Percentiles rank a stretch among this genome's conserved stretches.
phyloP scores from a whole-genome alignment of 2,888 invertebrate genomes.

The Amphiduros pacificus region DNA sequence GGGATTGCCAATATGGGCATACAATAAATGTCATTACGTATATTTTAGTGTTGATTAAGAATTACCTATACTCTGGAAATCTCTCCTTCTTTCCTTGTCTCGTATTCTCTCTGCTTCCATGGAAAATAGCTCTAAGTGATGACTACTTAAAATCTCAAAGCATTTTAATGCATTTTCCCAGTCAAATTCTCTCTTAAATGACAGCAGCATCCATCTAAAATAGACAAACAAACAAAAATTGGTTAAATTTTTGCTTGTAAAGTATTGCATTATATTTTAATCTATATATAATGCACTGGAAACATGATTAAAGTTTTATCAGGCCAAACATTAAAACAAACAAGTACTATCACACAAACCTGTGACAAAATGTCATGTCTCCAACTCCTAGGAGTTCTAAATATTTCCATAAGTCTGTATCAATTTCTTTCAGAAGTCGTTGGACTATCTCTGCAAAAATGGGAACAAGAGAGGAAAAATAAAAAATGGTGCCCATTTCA shows the following conservation, averaged over 20 bases:
- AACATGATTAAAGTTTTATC: too few species aligned
- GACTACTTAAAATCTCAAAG: constrained; percentile 57
- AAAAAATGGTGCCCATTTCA: too few species aligned
- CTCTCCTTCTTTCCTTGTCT: constrained; percentile 43
- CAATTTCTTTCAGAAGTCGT: constrained; percentile 49
- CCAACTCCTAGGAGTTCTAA: constrained; percentile 42
- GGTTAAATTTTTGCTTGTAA: too few species aligned
- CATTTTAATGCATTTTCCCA: constrained; percentile 50
- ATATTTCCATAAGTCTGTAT: constrained; percentile 44
- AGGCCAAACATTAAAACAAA: too few species aligned
- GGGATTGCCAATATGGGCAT: too few species aligned
- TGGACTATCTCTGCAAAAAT: constrained; percentile 42
- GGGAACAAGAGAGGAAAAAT: too few species aligned
- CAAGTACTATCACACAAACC: too few species aligned
- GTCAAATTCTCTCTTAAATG: constrained; percentile 54
- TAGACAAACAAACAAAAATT: not conserved
- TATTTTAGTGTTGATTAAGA: too few species aligned
- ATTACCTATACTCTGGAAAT: constrained; percentile 38
- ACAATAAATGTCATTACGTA: too few species aligned
- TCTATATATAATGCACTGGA: too few species aligned
- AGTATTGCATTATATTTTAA: too few species aligned
- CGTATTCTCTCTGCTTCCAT: constrained; percentile 48
- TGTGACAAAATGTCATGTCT: constrained; percentile 56
- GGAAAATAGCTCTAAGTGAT: constrained; percentile 53
- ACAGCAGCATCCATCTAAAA: constrained; percentile 55